Percentiles rank a stretch among this genome's conserved stretches.
Evolutionary conservation across 2,797 vertebrate genomes (phyloP).

Genomic region (Anabacerthia variegaticeps): DNA sequence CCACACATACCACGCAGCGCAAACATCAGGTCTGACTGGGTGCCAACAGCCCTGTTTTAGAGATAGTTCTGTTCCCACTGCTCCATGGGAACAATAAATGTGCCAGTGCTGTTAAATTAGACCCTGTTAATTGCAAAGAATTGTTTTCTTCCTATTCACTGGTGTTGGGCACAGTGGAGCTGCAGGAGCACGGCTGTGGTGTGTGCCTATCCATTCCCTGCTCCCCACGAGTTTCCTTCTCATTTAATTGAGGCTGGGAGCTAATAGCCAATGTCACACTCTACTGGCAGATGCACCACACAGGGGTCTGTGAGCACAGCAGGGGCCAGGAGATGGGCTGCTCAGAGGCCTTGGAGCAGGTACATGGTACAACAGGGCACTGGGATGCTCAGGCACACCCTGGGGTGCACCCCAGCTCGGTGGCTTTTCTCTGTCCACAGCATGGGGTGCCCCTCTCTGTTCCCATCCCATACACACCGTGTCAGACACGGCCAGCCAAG

Average conservation of each 20-base stretch:
- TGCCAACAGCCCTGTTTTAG: not conserved
- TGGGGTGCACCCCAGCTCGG: not conserved
- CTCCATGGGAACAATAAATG: not conserved
- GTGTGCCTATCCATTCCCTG: not conserved
- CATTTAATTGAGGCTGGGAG: not conserved
- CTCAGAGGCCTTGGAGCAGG: not conserved
- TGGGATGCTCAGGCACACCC: not conserved
- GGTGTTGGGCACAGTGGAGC: not conserved
- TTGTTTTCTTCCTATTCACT: not conserved
- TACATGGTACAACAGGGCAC: fast-evolving
- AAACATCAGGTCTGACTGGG: not conserved
- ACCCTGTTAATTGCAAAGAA: not conserved
- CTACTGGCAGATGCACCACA: not conserved
- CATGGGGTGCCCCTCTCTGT: not conserved
- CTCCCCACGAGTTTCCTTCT: not conserved
- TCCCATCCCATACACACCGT: not conserved
- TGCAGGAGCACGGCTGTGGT: not conserved
- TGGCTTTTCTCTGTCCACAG: not conserved
- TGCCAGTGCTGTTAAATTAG: not conserved
- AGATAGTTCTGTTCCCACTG: not conserved
- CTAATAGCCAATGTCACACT: not conserved
- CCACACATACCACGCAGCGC: not conserved
- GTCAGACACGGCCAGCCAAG: slow-evolving; percentile 18
- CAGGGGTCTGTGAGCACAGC: not conserved
- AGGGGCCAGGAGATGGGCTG: not conserved